Conservation (phyloP, 2,888 invertebrate species). For the Lithophane leautieri region DNA sequence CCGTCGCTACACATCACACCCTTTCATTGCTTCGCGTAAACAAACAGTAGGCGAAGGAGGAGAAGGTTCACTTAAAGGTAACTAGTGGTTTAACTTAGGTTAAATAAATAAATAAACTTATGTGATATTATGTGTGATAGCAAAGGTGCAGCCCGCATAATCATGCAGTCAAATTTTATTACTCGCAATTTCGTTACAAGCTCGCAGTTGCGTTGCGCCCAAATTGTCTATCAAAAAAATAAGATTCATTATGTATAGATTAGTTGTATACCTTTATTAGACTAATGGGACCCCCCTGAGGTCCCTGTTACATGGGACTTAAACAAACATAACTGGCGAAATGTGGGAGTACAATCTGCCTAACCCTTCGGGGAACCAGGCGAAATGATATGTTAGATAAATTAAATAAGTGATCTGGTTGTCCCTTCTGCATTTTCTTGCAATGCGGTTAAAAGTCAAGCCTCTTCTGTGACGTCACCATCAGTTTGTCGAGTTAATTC, state of each 20-base stretch:
- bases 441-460: conserved; percentile 36
- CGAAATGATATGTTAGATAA: no score
- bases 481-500: conserved; percentile 61
- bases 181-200: neutral
- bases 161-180: neutral
- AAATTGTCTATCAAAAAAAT: neutral
- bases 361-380: no score
- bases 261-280: neutral
- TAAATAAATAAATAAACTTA: no score
- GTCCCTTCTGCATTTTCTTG: conserved; percentile 9
- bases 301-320: no score
- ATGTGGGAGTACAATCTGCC: no score
- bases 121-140: neutral
- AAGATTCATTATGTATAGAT: neutral
- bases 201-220: neutral
- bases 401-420: neutral
- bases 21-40: conserved; percentile 35
- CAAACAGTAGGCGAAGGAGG: neutral
- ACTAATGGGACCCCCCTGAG: neutral
- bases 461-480: conserved; percentile 46
- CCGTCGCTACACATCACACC: conserved; percentile 51
- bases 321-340: no score
- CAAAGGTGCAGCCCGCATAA: neutral
- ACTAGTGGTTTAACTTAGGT: no score
- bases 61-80: no score